These are phyloP conservation scores for Aproaerema taeniolella DNA, from an alignment of 2,888 invertebrate species.

Conservation along the genomic window DNA sequence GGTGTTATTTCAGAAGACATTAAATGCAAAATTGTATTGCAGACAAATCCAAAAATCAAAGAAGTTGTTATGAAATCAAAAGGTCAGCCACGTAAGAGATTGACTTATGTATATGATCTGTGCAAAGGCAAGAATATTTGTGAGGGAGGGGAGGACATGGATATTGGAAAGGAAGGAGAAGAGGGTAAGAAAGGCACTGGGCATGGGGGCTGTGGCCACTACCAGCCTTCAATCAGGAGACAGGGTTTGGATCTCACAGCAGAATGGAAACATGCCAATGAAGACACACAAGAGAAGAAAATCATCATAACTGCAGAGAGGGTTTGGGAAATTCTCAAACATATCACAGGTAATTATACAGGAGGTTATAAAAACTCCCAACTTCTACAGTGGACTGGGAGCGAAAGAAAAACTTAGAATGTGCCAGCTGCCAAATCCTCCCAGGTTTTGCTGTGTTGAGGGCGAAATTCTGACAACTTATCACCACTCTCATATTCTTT, in stretches of 20 bases:
- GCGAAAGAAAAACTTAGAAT: no score
- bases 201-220: constrained; percentile 98
- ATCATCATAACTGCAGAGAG: constrained; percentile 95
- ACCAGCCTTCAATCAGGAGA: constrained; percentile 95
- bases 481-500: no score
- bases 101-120: constrained; percentile 97
- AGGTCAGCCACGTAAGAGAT: constrained; percentile 95
- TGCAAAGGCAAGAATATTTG: constrained; percentile 99
- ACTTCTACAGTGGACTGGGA: no score
- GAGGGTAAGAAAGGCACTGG: constrained; percentile 77
- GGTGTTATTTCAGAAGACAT: no score
- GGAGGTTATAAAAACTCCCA: no score
- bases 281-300: constrained; percentile 98
- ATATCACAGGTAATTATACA: constrained; percentile 86
- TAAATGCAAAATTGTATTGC: no score
- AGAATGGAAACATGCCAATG: constrained; percentile 99
- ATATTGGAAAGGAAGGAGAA: constrained; percentile 88
- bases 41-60: constrained; percentile 94
- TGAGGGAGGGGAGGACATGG: constrained; percentile 99
- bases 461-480: no score
- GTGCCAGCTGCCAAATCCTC: no score
- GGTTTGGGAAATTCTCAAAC: constrained; percentile 97
- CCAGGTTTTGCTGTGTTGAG: no score
- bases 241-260: constrained; percentile 95
- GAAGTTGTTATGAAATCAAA: constrained; percentile 97